These are phyloP conservation scores for Aphaenogaster ashmeadi DNA, from an alignment of 1,140 invertebrate genomes.

Conservation along the genomic window DNA sequence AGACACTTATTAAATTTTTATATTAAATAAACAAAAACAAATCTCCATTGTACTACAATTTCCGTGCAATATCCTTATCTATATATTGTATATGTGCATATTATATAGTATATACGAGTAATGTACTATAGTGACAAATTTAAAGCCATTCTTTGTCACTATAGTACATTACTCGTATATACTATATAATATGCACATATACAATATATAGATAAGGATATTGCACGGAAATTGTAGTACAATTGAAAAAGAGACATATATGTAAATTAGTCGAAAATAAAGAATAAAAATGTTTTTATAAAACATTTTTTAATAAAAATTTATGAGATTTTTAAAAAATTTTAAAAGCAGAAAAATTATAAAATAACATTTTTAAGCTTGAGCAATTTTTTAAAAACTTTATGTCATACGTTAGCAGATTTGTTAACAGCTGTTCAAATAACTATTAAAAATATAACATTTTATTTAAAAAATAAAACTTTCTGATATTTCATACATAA, in stretches of 20 bases:
- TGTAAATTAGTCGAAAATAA: neutral
- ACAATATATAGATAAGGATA: neutral
- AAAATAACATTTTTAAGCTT: neutral
- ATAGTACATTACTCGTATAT: too few species aligned
- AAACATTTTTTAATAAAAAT: too few species aligned
- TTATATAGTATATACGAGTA: too few species aligned
- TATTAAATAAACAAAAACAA: too few species aligned
- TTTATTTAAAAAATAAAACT: constrained; percentile 6
- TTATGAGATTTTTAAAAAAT: neutral
- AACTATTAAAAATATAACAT: neutral
- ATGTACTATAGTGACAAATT: too few species aligned
- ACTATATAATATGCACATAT: too few species aligned
- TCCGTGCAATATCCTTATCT: too few species aligned
- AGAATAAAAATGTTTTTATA: neutral
- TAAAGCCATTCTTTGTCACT: too few species aligned
- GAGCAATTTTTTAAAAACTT: neutral
- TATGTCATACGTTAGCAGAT: neutral
- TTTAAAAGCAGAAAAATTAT: neutral
- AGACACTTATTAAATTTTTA: too few species aligned
- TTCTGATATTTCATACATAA: neutral
- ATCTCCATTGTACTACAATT: too few species aligned
- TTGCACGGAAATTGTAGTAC: neutral
- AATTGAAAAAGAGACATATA: neutral
- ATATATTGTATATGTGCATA: too few species aligned
- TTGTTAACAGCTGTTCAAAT: neutral